phyloP scores from a whole-genome alignment of 2,113 vertebrate genomes.

The Gymnobelideus leadbeateri region DNA sequence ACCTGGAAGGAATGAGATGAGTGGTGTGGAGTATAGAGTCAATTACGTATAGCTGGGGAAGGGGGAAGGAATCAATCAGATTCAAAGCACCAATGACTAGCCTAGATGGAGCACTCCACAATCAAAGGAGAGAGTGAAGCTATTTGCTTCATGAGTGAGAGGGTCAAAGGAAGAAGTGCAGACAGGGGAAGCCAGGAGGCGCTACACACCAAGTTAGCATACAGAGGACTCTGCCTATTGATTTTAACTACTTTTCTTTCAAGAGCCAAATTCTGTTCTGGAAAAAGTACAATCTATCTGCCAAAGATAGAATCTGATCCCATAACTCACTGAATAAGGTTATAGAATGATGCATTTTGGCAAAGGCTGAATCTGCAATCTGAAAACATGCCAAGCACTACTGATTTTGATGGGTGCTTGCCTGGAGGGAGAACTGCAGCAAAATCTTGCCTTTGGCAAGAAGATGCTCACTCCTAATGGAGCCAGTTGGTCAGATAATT shows the following conservation, averaged over 20 bases:
- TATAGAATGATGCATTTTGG: background rate
- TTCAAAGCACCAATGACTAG: background rate
- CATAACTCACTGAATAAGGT: background rate
- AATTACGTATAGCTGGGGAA: background rate
- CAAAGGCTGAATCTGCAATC: background rate
- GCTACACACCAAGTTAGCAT: background rate
- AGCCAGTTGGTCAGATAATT: background rate
- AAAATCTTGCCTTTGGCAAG: background rate
- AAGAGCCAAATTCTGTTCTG: constrained; percentile 5
- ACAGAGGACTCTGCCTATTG: background rate
- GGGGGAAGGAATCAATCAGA: background rate
- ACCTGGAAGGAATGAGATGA: background rate
- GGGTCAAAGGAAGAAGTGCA: background rate
- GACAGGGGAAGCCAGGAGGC: background rate
- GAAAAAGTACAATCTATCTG: constrained; percentile 16
- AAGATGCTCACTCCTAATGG: background rate
- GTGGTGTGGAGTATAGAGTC: background rate
- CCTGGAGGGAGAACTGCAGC: background rate
- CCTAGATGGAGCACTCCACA: background rate
- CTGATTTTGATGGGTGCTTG: background rate
- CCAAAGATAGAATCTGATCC: background rate
- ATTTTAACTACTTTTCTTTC: constrained; percentile 29
- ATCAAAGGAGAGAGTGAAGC: background rate
- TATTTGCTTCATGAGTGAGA: background rate
- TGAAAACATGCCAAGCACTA: background rate